A percentile compares a stretch with the other conserved stretches of the same genome.
These are phyloP conservation scores for Arctocebus calabarensis DNA, from an alignment of 2,797 vertebrate species.

Conservation along the genomic window DNA sequence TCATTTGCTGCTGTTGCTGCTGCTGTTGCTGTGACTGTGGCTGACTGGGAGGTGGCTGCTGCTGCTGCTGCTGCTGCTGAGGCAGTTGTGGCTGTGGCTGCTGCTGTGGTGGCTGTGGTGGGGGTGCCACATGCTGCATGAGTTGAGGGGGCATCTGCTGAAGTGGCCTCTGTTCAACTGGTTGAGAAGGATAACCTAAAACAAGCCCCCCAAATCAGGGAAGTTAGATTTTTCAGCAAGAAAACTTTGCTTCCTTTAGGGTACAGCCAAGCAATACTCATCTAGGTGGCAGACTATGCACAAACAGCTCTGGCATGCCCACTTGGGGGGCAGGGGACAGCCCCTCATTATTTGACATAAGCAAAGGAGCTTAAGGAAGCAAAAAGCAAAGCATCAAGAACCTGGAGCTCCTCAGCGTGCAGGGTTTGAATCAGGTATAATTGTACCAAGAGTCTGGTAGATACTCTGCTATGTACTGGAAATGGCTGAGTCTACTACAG, in stretches of 20 bases:
- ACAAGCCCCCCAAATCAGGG: slow-evolving; percentile 81
- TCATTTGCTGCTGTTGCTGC: slow-evolving; percentile 94
- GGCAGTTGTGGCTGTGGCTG: slow-evolving; percentile 88
- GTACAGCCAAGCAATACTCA: slow-evolving; percentile 75
- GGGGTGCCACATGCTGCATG: slow-evolving; percentile 92
- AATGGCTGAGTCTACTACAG: slow-evolving; percentile 21
- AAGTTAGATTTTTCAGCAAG: slow-evolving; percentile 81
- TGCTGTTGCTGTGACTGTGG: slow-evolving; percentile 87
- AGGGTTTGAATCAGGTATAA: slow-evolving; percentile 26
- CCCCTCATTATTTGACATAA: slow-evolving; percentile 39
- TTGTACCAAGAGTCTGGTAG: not conserved
- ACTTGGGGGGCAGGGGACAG: slow-evolving; percentile 2
- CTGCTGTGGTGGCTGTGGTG: slow-evolving; percentile 85
- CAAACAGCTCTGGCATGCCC: slow-evolving; percentile 64
- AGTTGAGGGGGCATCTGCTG: slow-evolving; percentile 97
- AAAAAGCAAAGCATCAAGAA: slow-evolving; percentile 72
- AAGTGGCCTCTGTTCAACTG: slow-evolving; percentile 95
- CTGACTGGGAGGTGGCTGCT: slow-evolving; percentile 80
- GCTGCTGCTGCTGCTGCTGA: slow-evolving; percentile 81
- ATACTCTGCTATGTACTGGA: not conserved
- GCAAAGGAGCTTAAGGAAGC: slow-evolving; percentile 69
- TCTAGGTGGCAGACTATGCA: slow-evolving; percentile 60
- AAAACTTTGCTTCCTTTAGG: slow-evolving; percentile 75
- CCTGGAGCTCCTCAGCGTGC: slow-evolving; percentile 49
- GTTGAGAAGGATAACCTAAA: slow-evolving; percentile 93